Base-by-base conservation (phyloP, 2,113 vertebrate genomes). In the Eubucco bourcierii region DNA sequence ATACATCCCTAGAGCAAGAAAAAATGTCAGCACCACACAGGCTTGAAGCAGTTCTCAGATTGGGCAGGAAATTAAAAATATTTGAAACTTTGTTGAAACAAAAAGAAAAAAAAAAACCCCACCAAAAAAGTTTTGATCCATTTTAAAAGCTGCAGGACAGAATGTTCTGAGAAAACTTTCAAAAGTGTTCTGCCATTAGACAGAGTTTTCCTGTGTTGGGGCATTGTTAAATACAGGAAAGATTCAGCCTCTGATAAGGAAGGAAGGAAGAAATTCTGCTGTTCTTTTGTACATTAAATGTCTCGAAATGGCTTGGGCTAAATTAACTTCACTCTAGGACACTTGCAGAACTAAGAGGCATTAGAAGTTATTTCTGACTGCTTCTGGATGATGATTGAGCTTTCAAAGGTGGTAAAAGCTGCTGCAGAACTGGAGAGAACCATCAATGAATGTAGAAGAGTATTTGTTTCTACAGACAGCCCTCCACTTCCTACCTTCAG, bases 371-470 rank as follows among this genome's bases (percentile, higher is more conserved):
- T 86, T 90, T 93, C 77, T 93, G 47, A 60, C 65, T 85, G 28
- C 20, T 77, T 80, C 25, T 44, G 53, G 73, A 28, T 66, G 59
- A 70, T 90, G 61, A 90, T 6, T 94, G 86, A 75, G 58, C 77
- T 93, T 80, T 94, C 61, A 93, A 78, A 93, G 65, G 21, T 61
- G 23, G 12, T 52, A 88, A 93, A 75, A 93, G 33, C 47, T 67
- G 18, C 37, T 18, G 20, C 5, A 65, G 87, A 84, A 60, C 31
- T 53, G 19, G 11, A 68, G 25, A 86, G 31, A 44, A 47, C 7
- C 27, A 41, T 52, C 52, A 63, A 60, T 67, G 41, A 47, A 60
- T 23, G n/a, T 18, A 33, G 13, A 86, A 60, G 15, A 59, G 29
- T 31, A 29, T 14, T 61, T 82, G 19, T 65, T 81, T 61, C 53